Conservation (phyloP, 2,113 vertebrate genomes). For the Hucho hucho region DNA sequence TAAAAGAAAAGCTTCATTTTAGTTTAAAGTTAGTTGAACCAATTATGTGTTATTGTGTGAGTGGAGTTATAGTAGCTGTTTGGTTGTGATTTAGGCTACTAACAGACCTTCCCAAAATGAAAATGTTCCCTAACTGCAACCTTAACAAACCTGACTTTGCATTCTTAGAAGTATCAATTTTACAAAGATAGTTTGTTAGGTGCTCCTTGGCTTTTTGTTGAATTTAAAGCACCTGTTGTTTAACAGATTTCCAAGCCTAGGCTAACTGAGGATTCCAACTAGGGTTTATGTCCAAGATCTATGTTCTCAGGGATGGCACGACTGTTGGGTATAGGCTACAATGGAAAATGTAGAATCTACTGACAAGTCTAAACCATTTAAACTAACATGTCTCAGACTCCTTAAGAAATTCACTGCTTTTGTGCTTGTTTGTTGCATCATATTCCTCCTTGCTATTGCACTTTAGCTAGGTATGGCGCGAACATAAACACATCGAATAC, state of each 20-base stretch:
- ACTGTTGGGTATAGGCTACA: no score
- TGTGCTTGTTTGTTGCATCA: neutral
- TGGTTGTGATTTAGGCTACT: no score
- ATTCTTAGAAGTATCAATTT: neutral
- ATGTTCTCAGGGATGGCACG: neutral
- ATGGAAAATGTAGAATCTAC: neutral
- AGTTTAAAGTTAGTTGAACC: no score
- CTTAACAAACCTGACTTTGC: no score
- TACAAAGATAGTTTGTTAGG: neutral
- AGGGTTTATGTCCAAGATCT: neutral
- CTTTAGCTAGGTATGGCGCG: neutral
- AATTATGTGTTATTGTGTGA: no score
- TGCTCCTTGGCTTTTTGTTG: neutral
- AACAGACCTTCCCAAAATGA: no score
- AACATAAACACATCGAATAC: slow-evolving; percentile 14
- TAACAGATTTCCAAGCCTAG: neutral
- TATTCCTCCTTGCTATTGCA: neutral
- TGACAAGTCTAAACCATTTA: neutral
- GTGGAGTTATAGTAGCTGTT: no score
- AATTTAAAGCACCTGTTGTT: neutral
- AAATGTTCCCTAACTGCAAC: neutral
- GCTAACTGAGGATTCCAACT: neutral
- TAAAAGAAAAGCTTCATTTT: no score
- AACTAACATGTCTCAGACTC: neutral
- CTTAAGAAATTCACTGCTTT: no score